Percentiles rank a stretch among this genome's conserved stretches.
Evolutionary conservation across 2,797 vertebrate genomes (phyloP).

Genomic region (Helostoma temminkii): DNA sequence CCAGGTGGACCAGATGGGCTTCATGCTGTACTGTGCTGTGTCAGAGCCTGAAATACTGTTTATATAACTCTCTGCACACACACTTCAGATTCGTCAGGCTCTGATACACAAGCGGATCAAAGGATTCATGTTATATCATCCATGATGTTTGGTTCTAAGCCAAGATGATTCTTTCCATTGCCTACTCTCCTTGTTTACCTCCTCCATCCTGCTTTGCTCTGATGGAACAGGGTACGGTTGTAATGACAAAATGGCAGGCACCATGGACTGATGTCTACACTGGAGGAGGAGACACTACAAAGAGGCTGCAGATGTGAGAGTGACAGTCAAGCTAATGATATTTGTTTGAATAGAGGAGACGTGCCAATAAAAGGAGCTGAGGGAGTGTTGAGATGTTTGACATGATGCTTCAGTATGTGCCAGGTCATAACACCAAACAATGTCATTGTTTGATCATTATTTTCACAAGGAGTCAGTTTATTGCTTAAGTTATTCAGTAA

Average conservation of each 20-base stretch:
- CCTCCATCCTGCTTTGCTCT: conserved; percentile 16
- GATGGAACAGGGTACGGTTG: conserved; percentile 20
- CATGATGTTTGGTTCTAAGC: conserved; percentile 24
- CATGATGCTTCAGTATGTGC: conserved; percentile 26
- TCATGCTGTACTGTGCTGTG: conserved; percentile 88
- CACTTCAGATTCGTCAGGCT: conserved; percentile 11
- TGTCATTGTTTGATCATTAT: conserved; percentile 10
- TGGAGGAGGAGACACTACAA: conserved; percentile 23
- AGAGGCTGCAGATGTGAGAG: not conserved
- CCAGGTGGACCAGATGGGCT: conserved; percentile 93
- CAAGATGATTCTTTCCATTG: conserved; percentile 7
- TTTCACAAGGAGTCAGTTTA: conserved; percentile 8
- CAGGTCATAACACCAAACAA: conserved; percentile 5
- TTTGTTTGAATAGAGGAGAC: conserved; percentile 7
- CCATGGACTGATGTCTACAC: conserved; percentile 26
- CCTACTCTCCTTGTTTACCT: conserved; percentile 11
- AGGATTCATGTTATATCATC: conserved; percentile 12
- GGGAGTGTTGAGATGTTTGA: conserved; percentile 22
- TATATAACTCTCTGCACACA: conserved; percentile 61
- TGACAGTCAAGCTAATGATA: conserved; percentile 20
- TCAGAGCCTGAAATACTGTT: conserved; percentile 88
- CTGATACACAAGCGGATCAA: conserved; percentile 18
- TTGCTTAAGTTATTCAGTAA: conserved; percentile 2
- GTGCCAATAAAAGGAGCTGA: conserved; percentile 46
- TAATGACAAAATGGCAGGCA: conserved; percentile 18